Percentiles rank a stretch among this genome's conserved stretches.
phyloP scores from a whole-genome alignment of 1,140 invertebrate genomes.

The Tigriopus japonicus region DNA sequence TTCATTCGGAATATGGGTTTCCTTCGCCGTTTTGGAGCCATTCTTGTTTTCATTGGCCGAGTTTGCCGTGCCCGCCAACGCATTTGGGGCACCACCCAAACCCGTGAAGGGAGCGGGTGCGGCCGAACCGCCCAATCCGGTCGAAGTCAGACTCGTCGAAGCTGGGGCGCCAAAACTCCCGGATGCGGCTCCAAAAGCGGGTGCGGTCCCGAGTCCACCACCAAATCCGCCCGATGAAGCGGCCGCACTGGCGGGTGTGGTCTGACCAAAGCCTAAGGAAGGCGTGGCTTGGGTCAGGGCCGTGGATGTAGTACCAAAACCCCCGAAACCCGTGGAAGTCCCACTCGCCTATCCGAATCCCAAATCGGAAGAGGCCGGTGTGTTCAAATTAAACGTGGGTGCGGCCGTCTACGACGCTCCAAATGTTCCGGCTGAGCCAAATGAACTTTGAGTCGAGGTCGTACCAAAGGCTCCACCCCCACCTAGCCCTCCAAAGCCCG shows the following conservation, averaged over 20 bases:
- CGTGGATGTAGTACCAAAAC: neutral
- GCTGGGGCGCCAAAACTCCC: neutral
- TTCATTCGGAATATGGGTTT: constrained; percentile 4
- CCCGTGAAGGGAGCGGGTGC: neutral
- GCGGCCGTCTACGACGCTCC: neutral
- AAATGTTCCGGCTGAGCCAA: neutral
- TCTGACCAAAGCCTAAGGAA: neutral
- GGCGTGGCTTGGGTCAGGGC: too few relatives aligned
- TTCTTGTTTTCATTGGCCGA: neutral
- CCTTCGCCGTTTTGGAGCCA: neutral
- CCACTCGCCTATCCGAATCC: neutral
- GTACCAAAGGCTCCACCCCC: neutral
- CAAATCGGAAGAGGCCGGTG: neutral
- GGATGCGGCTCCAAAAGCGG: neutral
- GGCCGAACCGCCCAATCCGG: neutral
- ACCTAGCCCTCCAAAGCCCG: neutral
- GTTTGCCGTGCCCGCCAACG: neutral
- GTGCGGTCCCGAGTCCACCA: neutral
- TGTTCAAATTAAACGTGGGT: neutral
- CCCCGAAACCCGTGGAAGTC: neutral
- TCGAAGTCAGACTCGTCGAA: neutral
- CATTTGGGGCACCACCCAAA: neutral
- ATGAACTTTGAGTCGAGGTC: neutral
- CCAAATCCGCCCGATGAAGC: neutral
- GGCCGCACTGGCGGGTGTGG: neutral